Percentiles rank a stretch among this genome's conserved stretches.
Conservation (phyloP, 2,888 invertebrate genomes). For the Asteroscopus sphinx region DNA sequence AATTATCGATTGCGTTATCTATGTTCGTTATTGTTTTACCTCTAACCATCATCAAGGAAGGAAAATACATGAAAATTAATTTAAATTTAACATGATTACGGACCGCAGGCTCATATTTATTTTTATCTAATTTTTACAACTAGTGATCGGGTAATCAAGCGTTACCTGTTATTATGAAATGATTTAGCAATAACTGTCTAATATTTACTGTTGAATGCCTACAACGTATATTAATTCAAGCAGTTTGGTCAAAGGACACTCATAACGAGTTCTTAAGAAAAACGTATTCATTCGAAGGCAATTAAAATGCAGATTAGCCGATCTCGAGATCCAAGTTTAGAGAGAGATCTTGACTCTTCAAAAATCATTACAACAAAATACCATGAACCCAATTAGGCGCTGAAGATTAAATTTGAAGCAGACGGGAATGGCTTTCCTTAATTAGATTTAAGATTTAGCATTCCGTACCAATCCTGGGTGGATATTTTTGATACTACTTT, state of each 20-base stretch:
- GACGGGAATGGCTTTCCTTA: slow-evolving; percentile 51
- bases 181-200: too few species aligned
- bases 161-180: too few species aligned
- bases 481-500: slow-evolving; percentile 40
- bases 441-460: slow-evolving; percentile 62
- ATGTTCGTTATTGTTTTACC: too few species aligned
- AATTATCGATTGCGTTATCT: too few species aligned
- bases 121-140: too few species aligned
- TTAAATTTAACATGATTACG: too few species aligned
- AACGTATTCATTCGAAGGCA: slow-evolving; percentile 16
- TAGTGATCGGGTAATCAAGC: too few species aligned
- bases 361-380: slow-evolving; percentile 27
- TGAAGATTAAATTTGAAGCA: slow-evolving; percentile 26
- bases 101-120: too few species aligned
- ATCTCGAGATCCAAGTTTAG: slow-evolving; percentile 18
- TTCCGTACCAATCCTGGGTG: slow-evolving; percentile 23
- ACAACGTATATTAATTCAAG: background rate
- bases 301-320: slow-evolving; percentile 14
- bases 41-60: too few species aligned
- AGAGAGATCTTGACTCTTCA: slow-evolving; percentile 17
- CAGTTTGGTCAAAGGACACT: slow-evolving; percentile 2
- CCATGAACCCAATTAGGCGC: slow-evolving; percentile 39
- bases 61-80: too few species aligned
- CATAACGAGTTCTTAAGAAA: slow-evolving; percentile 15
- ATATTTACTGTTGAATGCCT: too few species aligned